phyloP scores from a whole-genome alignment of 2,797 vertebrate genomes.

The Coregonus sp. region DNA sequence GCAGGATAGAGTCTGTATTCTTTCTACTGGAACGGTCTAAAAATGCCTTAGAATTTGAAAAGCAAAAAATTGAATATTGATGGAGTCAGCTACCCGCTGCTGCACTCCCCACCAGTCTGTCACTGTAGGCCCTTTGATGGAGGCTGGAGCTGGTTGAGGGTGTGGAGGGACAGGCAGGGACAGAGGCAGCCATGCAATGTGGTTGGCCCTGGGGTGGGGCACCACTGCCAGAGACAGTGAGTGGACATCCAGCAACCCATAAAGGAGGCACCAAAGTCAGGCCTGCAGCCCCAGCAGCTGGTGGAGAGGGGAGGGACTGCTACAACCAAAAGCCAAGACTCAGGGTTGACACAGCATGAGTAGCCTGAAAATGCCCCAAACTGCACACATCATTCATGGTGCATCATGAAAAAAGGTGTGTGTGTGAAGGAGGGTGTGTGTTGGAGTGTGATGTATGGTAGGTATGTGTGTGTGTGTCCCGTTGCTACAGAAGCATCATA shows the following conservation, averaged over 20 bases:
- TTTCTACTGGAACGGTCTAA: not conserved
- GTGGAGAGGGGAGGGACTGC: not conserved
- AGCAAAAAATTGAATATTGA: not conserved
- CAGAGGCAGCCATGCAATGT: not conserved
- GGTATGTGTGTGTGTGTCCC: not conserved
- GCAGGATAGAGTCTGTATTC: not conserved
- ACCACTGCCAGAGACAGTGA: not conserved
- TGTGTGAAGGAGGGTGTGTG: not conserved
- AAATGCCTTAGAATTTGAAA: not conserved
- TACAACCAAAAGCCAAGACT: no score
- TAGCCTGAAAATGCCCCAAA: not conserved
- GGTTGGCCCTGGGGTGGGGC: not conserved
- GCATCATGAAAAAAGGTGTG: not conserved
- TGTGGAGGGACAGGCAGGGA: not conserved
- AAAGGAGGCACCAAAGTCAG: constrained; percentile 2
- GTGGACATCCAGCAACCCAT: not conserved
- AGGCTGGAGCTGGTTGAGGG: not conserved
- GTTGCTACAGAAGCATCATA: not conserved
- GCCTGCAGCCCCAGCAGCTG: not conserved
- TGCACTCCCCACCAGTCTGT: not conserved
- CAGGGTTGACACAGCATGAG: not conserved
- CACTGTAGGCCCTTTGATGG: constrained; percentile 10
- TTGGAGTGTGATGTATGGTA: not conserved
- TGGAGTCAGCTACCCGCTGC: not conserved
- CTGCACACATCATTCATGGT: no score